These are phyloP conservation scores for Gnathonemus echidnorhynchus DNA, from an alignment of 2,113 vertebrate genomes.

Conservation along the genomic window DNA sequence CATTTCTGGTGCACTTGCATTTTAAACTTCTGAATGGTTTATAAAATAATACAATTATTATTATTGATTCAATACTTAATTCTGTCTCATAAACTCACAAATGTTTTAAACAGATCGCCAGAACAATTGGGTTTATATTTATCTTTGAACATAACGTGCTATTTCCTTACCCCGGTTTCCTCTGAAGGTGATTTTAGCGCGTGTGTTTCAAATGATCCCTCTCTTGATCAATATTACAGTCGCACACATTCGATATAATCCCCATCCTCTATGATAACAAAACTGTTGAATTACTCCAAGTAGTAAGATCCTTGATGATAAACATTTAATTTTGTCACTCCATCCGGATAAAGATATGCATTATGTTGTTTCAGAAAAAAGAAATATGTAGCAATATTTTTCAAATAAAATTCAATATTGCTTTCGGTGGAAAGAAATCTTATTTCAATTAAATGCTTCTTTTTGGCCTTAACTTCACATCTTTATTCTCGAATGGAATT, in stretches of 20 bases:
- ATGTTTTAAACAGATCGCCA: not conserved
- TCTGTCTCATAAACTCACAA: not conserved
- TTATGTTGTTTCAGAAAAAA: slow-evolving; percentile 30
- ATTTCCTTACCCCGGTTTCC: slow-evolving; percentile 43
- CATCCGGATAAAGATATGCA: slow-evolving; percentile 24
- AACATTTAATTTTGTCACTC: slow-evolving; percentile 31
- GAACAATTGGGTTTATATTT: not conserved
- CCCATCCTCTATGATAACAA: slow-evolving; percentile 24
- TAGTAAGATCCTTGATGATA: slow-evolving; percentile 42
- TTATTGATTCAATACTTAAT: not conserved
- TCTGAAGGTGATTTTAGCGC: slow-evolving; percentile 48
- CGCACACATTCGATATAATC: slow-evolving; percentile 34
- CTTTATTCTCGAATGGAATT: slow-evolving; percentile 36
- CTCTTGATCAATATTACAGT: slow-evolving; percentile 26
- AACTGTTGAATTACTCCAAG: slow-evolving; percentile 34
- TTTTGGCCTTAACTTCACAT: slow-evolving; percentile 53
- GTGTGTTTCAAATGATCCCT: slow-evolving; percentile 21
- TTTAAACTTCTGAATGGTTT: slow-evolving; percentile 40
- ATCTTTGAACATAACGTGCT: slow-evolving; percentile 31
- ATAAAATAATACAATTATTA: not conserved
- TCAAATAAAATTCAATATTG: not conserved
- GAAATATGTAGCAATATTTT: not conserved
- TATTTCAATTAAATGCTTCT: slow-evolving; percentile 43
- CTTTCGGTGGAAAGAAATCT: not conserved
- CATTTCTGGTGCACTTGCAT: slow-evolving; percentile 23